Percentiles rank a stretch among this genome's conserved stretches.
Evolutionary conservation across 2,888 invertebrate genomes (phyloP).

Genomic region (Agrotis puta): DNA sequence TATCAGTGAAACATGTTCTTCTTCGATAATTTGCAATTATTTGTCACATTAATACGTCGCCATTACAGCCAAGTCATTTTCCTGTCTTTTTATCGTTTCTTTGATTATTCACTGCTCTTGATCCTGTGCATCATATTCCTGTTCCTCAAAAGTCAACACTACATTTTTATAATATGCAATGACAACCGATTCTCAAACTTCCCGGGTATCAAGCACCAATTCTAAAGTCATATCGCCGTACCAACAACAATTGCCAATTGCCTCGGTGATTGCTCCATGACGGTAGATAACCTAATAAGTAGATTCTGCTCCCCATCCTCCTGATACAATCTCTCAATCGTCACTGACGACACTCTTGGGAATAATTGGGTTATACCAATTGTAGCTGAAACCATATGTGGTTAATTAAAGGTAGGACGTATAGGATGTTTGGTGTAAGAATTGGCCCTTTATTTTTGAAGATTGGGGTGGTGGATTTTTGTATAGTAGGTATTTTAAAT

Average conservation of each 20-base stretch:
- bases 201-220: not conserved
- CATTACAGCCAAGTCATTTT: too few relatives aligned
- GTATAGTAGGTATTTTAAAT: too few relatives aligned
- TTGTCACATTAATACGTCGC: too few relatives aligned
- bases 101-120: too few relatives aligned
- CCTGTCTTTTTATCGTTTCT: too few relatives aligned
- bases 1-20: too few relatives aligned
- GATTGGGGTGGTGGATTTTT: too few relatives aligned
- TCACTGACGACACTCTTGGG: slow-evolving; percentile 45
- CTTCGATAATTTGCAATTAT: too few relatives aligned
- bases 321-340: slow-evolving; percentile 45
- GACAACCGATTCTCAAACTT: not conserved
- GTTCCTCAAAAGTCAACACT: too few relatives aligned
- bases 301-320: slow-evolving; percentile 14
- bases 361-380: slow-evolving; percentile 42
- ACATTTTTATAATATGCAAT: not conserved
- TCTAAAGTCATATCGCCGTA: slow-evolving; percentile 22
- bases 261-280: slow-evolving; percentile 25
- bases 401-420: slow-evolving; percentile 33
- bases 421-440: not conserved
- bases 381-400: slow-evolving; percentile 24
- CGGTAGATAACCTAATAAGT: slow-evolving; percentile 29
- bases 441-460: not conserved
- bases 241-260: slow-evolving; percentile 11
- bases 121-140: too few relatives aligned